Base-by-base conservation (phyloP, 1,140 invertebrate genomes). In the Venturia canescens region DNA sequence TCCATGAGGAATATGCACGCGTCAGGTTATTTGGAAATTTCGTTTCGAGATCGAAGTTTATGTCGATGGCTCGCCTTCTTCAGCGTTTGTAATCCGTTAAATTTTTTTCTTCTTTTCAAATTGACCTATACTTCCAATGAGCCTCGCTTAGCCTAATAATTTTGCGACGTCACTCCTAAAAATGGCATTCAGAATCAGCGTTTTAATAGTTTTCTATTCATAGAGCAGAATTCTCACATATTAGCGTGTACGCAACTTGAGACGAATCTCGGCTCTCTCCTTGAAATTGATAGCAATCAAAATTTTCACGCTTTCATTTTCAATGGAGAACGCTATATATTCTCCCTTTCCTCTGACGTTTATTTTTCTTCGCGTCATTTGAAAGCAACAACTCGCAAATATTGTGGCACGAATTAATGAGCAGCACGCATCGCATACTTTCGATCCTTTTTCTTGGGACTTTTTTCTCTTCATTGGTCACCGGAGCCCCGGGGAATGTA, bases 271-370 rank as follows among this genome's bases (percentile, higher is more conserved):
- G 6, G 2, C 18, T 5, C 67, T 70, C 31, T 16, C 23, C 63
- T 3, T 67, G 26, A 16, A 29, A 26, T 67, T 29, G 13, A 29
- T 15, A 7, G 16, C 18, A 31, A n/a, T 27, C 29, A 38, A 70
- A 18, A 70, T 70, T 70, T 70, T 38, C 67, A 70, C 31, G 67
- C 67, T 70, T 70, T 70, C 67, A 34, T 18, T 70, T 38, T 70
- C 67, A 70, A 70, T 7, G 26, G 16, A n/a, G 67, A 29, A 67
- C 67, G 1, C n/a, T n/a, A n/a, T n/a, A n/a, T n/a, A n/a, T 70
- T 18, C 16, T 21, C 31, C 16, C n/a, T 1, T 57, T 23, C 21
- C 53, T 57, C 53, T 57, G 1, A 57, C n/a, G n/a, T 57, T 57
- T 57, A 21, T 57, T 57, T 21, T 57, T 38, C 67, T 16, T 38